phyloP scores from a whole-genome alignment of 2,888 invertebrate genomes.

The Scotopteryx bipunctaria region DNA sequence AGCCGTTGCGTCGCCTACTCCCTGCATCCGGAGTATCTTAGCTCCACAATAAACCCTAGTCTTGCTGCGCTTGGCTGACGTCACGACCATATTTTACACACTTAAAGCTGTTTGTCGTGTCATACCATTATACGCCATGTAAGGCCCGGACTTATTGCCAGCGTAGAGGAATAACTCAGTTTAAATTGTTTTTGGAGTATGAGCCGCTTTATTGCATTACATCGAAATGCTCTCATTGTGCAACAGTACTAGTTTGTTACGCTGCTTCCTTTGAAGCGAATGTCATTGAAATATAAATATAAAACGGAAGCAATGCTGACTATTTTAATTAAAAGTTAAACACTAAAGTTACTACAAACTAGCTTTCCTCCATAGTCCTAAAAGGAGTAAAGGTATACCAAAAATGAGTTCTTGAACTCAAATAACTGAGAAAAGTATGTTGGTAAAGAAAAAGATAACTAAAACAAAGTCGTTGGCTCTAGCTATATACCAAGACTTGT shows the following conservation, averaged over 20 bases:
- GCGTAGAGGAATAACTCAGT: constrained; percentile 71
- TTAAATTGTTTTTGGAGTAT: constrained; percentile 76
- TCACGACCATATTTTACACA: constrained; percentile 80
- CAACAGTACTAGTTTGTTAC: constrained; percentile 50
- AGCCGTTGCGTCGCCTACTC: constrained; percentile 43
- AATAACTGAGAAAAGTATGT: no score
- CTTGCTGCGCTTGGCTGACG: constrained; percentile 73
- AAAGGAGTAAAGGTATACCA: no score
- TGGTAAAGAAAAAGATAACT: no score
- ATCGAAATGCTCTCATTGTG: constrained; percentile 66
- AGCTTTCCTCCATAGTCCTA: no score
- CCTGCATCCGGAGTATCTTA: constrained; percentile 60
- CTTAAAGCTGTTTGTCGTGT: constrained; percentile 83
- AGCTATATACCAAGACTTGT: no score
- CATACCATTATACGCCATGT: constrained; percentile 82
- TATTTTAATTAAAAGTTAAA: no score
- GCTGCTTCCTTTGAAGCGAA: constrained; percentile 7
- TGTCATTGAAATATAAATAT: background rate
- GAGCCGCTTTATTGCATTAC: constrained; percentile 69
- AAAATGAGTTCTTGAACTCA: no score
- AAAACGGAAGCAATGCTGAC: no score
- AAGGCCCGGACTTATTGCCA: constrained; percentile 78
- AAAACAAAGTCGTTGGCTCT: no score
- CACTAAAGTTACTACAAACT: no score
- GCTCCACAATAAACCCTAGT: constrained; percentile 65